Percentiles rank a stretch among this genome's conserved stretches.
These are phyloP conservation scores for Gymnopithys bicolor DNA, from an alignment of 2,797 vertebrate genomes.

Conservation along the genomic window DNA sequence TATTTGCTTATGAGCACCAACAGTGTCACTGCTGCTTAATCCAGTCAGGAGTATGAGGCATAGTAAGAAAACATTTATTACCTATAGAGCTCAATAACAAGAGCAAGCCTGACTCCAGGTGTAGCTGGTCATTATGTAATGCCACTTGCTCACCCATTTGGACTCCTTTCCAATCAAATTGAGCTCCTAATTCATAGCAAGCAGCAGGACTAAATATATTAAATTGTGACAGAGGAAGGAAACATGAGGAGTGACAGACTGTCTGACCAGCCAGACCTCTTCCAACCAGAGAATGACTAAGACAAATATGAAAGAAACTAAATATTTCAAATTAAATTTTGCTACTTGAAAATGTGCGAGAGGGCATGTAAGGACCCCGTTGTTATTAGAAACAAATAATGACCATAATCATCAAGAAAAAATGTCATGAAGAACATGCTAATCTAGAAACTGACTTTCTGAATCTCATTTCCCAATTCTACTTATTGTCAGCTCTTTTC, in stretches of 20 bases:
- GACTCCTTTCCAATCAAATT: neutral
- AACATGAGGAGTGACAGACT: neutral
- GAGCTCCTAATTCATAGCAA: neutral
- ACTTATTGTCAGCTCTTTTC: neutral
- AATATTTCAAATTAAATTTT: neutral
- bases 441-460: conserved; percentile 9
- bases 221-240: neutral
- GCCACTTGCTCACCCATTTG: neutral
- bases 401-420: neutral
- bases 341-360: neutral
- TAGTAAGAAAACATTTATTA: neutral
- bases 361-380: neutral
- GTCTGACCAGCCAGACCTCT: neutral
- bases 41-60: neutral
- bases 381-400: neutral
- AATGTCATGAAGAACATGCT: neutral
- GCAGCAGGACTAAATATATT: neutral
- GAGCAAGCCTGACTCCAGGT: neutral
- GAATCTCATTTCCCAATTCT: neutral
- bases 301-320: neutral
- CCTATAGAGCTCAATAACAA: neutral
- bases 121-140: neutral
- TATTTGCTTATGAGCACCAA: neutral
- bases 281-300: neutral
- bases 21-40: neutral